Conservation (phyloP, 2,888 invertebrate species). For the Leucophenga montana region DNA sequence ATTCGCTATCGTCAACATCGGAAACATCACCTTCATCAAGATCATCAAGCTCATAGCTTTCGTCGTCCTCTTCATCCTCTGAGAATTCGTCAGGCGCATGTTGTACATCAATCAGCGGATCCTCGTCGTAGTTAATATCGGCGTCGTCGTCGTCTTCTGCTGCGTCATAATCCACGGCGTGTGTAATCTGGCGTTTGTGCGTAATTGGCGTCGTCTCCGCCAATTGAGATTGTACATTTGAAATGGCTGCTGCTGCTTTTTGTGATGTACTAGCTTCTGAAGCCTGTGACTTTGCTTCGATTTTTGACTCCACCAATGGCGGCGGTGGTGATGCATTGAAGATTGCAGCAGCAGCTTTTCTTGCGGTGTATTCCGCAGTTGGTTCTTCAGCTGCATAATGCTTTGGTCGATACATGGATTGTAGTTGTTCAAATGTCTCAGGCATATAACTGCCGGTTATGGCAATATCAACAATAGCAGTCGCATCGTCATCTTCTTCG, state of each 20-base stretch:
- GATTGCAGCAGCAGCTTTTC: constrained; percentile 34
- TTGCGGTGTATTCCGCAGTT: background rate
- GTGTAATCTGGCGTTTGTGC: constrained; percentile 39
- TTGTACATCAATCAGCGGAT: constrained; percentile 34
- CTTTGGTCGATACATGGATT: constrained; percentile 63
- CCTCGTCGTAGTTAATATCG: constrained; percentile 61
- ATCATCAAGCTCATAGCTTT: constrained; percentile 56
- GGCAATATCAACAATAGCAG: constrained; percentile 71
- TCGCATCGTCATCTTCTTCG: constrained; percentile 49
- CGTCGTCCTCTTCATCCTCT: constrained; percentile 50
- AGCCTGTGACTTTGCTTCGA: background rate
- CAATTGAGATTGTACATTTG: constrained; percentile 3
- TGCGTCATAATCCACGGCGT: constrained; percentile 45
- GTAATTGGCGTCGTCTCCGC: constrained; percentile 17
- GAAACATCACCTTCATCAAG: constrained; percentile 75
- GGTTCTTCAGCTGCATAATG: constrained; percentile 3
- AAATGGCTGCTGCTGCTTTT: constrained; percentile 17
- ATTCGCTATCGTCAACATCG: constrained; percentile 81
- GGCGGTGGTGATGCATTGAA: constrained; percentile 42
- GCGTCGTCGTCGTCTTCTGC: constrained; percentile 59
- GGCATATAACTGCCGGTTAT: constrained; percentile 63
- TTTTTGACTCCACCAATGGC: constrained; percentile 28
- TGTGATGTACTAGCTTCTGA: constrained; percentile 20
- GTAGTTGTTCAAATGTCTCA: constrained; percentile 69
- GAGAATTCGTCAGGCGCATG: background rate